A percentile compares a stretch with the other conserved stretches of the same genome.
These are phyloP conservation scores for Microctenopoma steveboyesi DNA, from an alignment of 2,797 vertebrate genomes.

Conservation along the genomic window DNA sequence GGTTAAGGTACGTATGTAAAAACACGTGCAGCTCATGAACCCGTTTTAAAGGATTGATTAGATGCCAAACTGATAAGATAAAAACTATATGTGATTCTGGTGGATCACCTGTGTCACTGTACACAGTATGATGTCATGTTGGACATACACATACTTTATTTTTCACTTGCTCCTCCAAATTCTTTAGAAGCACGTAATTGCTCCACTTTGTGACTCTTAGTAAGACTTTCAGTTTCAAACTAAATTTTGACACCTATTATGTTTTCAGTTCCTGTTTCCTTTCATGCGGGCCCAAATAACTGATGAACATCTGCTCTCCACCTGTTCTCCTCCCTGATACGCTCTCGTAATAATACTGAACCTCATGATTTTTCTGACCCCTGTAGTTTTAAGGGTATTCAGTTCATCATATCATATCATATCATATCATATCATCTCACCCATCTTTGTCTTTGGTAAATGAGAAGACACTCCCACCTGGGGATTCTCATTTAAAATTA, in stretches of 20 bases:
- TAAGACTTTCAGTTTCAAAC: neutral
- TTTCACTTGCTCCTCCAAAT: neutral
- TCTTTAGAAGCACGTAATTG: neutral
- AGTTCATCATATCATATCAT: too few relatives aligned
- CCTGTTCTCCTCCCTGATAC: slow-evolving; percentile 7
- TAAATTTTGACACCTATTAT: neutral
- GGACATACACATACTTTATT: neutral
- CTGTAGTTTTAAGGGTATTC: neutral
- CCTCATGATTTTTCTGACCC: slow-evolving; percentile 7
- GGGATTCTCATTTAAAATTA: slow-evolving; percentile 46
- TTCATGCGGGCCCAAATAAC: neutral
- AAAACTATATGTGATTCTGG: slow-evolving; percentile 12
- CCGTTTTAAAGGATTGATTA: slow-evolving; percentile 1
- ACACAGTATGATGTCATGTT: neutral
- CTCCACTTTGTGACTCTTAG: neutral
- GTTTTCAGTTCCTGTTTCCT: neutral
- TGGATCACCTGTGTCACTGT: slow-evolving; percentile 3
- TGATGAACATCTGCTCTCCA: slow-evolving; percentile 3
- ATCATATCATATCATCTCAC: too few relatives aligned
- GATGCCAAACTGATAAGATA: slow-evolving; percentile 17
- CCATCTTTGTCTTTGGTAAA: neutral
- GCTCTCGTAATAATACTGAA: neutral
- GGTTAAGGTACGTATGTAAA: slow-evolving; percentile 1
- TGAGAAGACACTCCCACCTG: neutral
- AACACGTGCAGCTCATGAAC: slow-evolving; percentile 11